A percentile compares a stretch with the other conserved stretches of the same genome.
Evolutionary conservation across 2,113 vertebrate genomes (phyloP).

Genomic region (Rallus limicola): DNA sequence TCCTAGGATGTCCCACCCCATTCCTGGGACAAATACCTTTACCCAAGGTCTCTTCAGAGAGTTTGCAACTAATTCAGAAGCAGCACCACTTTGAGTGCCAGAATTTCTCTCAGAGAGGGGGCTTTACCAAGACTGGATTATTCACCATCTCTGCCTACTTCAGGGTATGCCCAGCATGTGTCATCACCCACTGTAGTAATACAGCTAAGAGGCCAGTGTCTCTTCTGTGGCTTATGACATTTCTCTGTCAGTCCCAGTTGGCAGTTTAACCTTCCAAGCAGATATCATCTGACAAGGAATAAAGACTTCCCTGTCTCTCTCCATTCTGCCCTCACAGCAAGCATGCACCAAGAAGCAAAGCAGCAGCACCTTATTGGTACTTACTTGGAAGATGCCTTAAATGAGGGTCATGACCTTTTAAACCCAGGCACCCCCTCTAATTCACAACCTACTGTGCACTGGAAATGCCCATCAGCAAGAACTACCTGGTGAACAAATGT

Average conservation of each 20-base stretch:
- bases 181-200: accelerated
- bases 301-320: neutral
- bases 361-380: neutral
- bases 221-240: neutral
- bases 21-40: neutral
- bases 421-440: neutral
- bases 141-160: neutral
- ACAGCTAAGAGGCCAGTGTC: neutral
- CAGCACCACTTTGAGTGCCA: neutral
- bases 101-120: neutral
- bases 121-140: neutral
- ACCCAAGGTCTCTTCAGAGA: accelerated
- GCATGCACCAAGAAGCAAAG: accelerated
- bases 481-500: neutral
- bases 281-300: neutral
- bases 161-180: neutral
- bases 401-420: neutral
- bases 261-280: neutral
- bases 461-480: neutral
- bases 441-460: neutral
- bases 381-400: neutral
- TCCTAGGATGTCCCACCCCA: neutral
- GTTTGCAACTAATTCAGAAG: neutral
- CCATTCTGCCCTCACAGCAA: neutral
- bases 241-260: neutral